Percentiles rank a stretch among this genome's conserved stretches.
Evolutionary conservation across 2,113 vertebrate species (phyloP).

Genomic region (Corythoichthys intestinalis): DNA sequence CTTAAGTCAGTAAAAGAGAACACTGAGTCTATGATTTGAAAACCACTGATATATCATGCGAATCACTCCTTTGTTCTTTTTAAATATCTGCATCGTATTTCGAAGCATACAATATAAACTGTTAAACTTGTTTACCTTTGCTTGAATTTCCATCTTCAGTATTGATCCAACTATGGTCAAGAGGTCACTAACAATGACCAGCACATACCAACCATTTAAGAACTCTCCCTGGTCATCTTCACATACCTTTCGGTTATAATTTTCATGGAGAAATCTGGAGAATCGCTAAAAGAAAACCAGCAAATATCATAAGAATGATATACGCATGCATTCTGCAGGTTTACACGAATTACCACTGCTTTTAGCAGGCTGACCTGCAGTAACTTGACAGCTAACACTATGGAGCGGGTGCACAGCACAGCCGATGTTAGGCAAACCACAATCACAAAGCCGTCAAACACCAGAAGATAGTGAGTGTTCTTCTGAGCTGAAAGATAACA

Average conservation of each 20-base stretch:
- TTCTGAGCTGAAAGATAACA: conserved; percentile 79
- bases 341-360: not conserved
- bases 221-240: conserved; percentile 81
- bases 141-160: conserved; percentile 97
- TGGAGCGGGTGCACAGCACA: conserved; percentile 85
- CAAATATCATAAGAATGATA: not conserved
- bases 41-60: not conserved
- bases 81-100: not conserved
- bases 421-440: conserved; percentile 83
- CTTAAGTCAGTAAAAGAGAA: not conserved
- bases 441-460: conserved; percentile 89
- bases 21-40: not conserved
- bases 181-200: conserved; percentile 88
- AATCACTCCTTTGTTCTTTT: not conserved
- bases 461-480: conserved; percentile 81
- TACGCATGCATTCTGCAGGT: not conserved
- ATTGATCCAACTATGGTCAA: conserved; percentile 88
- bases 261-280: conserved; percentile 80
- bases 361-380: conserved; percentile 76
- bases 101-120: not conserved
- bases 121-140: conserved; percentile 75
- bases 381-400: conserved; percentile 83
- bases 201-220: conserved; percentile 90
- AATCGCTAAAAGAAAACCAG: conserved; percentile 77
- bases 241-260: conserved; percentile 77